Conservation (phyloP, 2,797 vertebrate species). For the Gambusia yucatana region DNA sequence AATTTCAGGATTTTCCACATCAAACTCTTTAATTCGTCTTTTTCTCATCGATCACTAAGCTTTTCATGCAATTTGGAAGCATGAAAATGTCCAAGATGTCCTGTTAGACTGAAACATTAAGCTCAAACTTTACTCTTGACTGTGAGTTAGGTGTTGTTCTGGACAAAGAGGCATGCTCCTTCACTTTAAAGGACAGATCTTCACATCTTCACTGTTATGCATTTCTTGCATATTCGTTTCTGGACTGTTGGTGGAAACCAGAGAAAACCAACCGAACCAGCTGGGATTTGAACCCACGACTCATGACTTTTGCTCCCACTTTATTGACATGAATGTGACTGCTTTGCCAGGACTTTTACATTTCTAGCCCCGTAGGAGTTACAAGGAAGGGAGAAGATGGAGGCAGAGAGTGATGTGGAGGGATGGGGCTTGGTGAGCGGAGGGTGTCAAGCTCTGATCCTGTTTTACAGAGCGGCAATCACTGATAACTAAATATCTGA, state of each 20-base stretch:
- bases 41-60: too few species aligned
- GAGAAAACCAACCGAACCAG: neutral
- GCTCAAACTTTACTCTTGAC: neutral
- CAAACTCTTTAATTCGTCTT: neutral
- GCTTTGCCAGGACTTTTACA: neutral
- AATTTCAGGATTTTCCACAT: neutral
- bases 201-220: neutral
- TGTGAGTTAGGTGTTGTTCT: neutral
- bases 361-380: neutral
- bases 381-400: neutral
- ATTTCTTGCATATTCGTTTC: neutral
- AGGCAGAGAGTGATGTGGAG: conserved; percentile 31
- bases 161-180: neutral
- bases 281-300: neutral
- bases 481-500: neutral
- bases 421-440: conserved; percentile 12
- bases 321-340: neutral
- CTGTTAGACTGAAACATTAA: too few species aligned
- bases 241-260: neutral
- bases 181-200: neutral
- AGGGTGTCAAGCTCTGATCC: conserved; percentile 43
- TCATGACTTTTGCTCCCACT: neutral
- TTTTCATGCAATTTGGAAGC: neutral
- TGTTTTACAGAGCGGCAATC: conserved; percentile 47
- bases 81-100: neutral